Evolutionary conservation across 2,113 vertebrate genomes (phyloP), one percentile per base, ranked within the genome.

Genomic region (Emydocephalus ijimae): DNA sequence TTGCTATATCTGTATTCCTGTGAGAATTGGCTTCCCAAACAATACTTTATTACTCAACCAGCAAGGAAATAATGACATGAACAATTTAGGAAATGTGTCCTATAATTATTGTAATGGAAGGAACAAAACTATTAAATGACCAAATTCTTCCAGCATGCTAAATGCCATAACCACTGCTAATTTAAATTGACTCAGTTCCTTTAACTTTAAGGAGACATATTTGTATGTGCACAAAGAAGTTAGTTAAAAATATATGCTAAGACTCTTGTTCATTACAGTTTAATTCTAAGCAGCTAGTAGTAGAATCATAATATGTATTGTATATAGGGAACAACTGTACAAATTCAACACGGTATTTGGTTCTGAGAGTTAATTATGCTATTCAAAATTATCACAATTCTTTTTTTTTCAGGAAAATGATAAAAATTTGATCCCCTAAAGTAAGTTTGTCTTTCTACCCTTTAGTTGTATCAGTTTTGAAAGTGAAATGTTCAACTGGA

Each of bases 121-220:
- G 59, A 55, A 81, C 11, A 85, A 52, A 29, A 59, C 88, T 45
- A 86, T 54, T 39, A 87, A 86, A 21, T 43, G 88, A 92, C 59
- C 5, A 14, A 20, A 48, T 90, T 86, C 9, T 23, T 10, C 50
- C 54, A 34, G 86, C 15, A 91, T 45, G 74, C n/a, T n/a, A 89
- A 56, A 61, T 89, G 39, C 61, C 11, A 90, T 21, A 85, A 85
- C 81, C 55, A 59, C 9, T 50, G 55, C 74, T 90, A 57, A 45
- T 64, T 61, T 90, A 86, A 54, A 23, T 20, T 90, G 92, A 81
- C 88, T 93, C 74, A 86, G 29, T 52, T 90, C 29, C 74, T 34
- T 89, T 86, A 57, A 21, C 54, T 85, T 85, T 59, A 88, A 64
- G 29, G 29, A 59, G 50, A 50, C 34, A 54, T 45, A 61, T 64